Conservation (phyloP, 2,113 vertebrate genomes). For the Hyperopisus bebe region DNA sequence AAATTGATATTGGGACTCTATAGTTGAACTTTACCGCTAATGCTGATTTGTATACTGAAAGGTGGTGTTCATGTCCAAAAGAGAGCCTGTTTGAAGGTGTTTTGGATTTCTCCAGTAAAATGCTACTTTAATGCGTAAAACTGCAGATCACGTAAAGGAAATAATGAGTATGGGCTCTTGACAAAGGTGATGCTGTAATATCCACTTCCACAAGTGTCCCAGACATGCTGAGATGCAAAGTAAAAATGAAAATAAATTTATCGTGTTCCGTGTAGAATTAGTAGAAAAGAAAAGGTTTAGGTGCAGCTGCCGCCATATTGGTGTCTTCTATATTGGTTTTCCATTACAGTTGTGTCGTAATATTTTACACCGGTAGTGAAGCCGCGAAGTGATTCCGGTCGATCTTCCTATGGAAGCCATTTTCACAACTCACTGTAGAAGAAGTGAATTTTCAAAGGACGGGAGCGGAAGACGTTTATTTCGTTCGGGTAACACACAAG, state of each 20-base stretch:
- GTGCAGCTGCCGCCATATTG: neutral
- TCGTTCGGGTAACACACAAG: conserved; percentile 1
- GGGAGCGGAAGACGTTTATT: neutral
- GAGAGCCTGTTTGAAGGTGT: too few species aligned
- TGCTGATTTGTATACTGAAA: neutral
- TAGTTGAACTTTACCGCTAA: neutral
- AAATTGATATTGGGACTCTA: neutral
- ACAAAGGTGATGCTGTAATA: neutral
- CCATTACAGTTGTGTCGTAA: neutral
- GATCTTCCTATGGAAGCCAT: conserved; percentile 44
- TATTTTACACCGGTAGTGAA: conserved; percentile 19
- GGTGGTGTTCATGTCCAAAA: neutral
- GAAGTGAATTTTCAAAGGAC: conserved; percentile 35
- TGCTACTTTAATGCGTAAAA: neutral
- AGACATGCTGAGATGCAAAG: neutral
- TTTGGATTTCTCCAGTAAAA: neutral
- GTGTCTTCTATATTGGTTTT: neutral
- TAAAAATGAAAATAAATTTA: neutral
- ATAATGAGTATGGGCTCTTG: neutral
- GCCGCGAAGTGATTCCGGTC: conserved; percentile 3
- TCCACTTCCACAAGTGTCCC: neutral
- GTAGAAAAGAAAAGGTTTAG: neutral
- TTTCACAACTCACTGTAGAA: conserved; percentile 31
- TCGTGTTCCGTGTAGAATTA: neutral
- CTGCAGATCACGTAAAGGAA: neutral